These are phyloP conservation scores for Pachydiplax longipennis DNA, from an alignment of 2,888 invertebrate genomes.

Conservation along the genomic window DNA sequence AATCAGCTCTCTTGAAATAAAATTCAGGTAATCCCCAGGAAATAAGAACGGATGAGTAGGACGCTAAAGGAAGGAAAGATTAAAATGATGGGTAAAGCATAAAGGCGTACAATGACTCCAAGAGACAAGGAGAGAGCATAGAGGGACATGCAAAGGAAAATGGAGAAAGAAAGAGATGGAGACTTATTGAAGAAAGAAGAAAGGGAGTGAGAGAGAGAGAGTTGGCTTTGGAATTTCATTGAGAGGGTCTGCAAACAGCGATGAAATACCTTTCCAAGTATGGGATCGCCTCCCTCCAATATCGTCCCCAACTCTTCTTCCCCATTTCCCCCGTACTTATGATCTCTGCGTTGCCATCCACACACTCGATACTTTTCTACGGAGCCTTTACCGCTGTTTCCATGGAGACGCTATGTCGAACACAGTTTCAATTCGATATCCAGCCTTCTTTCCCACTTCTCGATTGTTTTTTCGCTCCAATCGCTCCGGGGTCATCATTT, in stretches of 20 bases:
- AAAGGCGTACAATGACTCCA: too few species aligned
- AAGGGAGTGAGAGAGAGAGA: neutral
- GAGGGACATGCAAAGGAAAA: neutral
- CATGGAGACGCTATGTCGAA: neutral
- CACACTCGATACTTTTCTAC: neutral
- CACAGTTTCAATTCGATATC: neutral
- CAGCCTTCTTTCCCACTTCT: neutral
- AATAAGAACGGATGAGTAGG: too few species aligned
- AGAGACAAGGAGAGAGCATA: neutral
- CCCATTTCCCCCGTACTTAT: neutral
- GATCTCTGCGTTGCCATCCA: neutral
- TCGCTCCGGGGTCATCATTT: neutral
- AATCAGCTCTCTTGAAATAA: too few species aligned
- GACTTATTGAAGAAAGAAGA: neutral
- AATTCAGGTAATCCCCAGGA: too few species aligned
- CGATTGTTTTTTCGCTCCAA: neutral
- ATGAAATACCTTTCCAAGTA: slow-evolving; percentile 33
- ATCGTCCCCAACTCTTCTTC: neutral
- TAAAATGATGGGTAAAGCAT: too few species aligned
- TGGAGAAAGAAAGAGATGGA: neutral
- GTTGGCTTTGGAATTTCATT: slow-evolving; percentile 32
- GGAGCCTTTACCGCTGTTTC: neutral
- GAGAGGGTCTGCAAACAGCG: slow-evolving; percentile 39
- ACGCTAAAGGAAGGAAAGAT: too few species aligned
- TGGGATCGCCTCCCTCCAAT: neutral